Conservation (phyloP, 2,888 invertebrate genomes). For the Nephrotoma appendiculata region DNA sequence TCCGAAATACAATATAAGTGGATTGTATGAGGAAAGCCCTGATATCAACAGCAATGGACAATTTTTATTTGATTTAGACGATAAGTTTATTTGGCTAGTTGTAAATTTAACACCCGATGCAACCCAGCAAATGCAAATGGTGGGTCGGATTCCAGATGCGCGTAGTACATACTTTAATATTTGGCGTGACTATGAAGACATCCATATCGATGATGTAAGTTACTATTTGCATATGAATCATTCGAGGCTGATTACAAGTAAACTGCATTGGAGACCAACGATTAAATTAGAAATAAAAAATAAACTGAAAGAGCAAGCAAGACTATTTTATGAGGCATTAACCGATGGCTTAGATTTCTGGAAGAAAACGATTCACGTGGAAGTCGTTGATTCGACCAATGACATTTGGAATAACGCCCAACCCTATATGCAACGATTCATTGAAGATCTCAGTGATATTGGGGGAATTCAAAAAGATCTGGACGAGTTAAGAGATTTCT, state of each 20-base stretch:
- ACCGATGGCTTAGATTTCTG: constrained; percentile 45
- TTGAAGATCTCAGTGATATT: constrained; percentile 39
- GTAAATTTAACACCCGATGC: constrained; percentile 56
- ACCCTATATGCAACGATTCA: constrained; percentile 49
- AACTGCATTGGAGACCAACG: constrained; percentile 65
- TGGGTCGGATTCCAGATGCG: constrained; percentile 62
- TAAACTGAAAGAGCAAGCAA: constrained; percentile 28
- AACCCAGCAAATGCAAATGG: constrained; percentile 50
- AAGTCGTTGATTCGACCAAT: constrained; percentile 48
- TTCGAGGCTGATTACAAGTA: constrained; percentile 64
- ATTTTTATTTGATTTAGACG: constrained; percentile 40
- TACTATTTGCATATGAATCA: constrained; percentile 72
- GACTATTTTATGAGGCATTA: constrained; percentile 35
- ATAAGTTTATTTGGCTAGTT: constrained; percentile 47
- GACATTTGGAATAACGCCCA: constrained; percentile 65
- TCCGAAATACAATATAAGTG: constrained; percentile 41
- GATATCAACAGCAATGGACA: constrained; percentile 43
- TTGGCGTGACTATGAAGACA: constrained; percentile 72
- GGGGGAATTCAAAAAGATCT: constrained; percentile 47
- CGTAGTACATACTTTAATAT: constrained; percentile 60
- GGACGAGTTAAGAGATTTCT: constrained; percentile 44
- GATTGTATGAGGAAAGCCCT: constrained; percentile 39
- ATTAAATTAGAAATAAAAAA: constrained; percentile 47
- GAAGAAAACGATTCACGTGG: constrained; percentile 51
- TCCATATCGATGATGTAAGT: constrained; percentile 58